Evolutionary conservation across 2,888 invertebrate species (phyloP), one percentile per base, ranked within the genome.

Genomic region (Lasioglossum calceatum): DNA sequence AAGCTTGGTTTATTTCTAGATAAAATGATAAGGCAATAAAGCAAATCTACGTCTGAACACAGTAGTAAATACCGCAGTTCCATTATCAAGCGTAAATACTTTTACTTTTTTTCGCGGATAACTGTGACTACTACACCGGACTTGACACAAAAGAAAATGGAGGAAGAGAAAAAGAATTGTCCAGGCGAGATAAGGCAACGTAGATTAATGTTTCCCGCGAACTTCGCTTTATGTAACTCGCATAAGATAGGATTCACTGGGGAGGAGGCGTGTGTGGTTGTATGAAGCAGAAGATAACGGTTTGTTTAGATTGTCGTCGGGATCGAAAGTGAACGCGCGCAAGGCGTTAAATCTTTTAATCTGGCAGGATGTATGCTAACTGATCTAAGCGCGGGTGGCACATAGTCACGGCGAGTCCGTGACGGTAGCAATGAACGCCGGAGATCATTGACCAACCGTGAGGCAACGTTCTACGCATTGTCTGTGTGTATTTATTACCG

Each of bases 321-420:
- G 64, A 75, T 74, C 75, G 72, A 74, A 70, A 64, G 70, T 23
- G n/a, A 36, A 32, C 23, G 39, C 61, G 73, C 61, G 76, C 79
- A 72, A 87, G 79, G 64, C 83, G 86, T 79, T 84, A 79, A 84
- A 79, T 81, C 77, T 81, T 84, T 87, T 87, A 87, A 88, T 87
- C 79, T 27, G 67, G 32, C 71, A 75, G 78, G 75, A 80, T 80
- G 74, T 61, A 64, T 78, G 78, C 76, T 88, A 87, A 88, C 82
- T 78, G 76, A 80, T 82, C 77, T 75, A 76, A 74, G 75, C 73
- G 58, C 75, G 70, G 47, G 16, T 14, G 73, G 61, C 42, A 32
- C 32, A 32, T 36, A 74, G 75, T n/a, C 58, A 71, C 78, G 58
- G 16, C 54, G 8, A 8, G 54, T 54, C 58, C 58, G 58, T 58